A percentile compares a stretch with the other conserved stretches of the same genome.
These are phyloP conservation scores for Drosophila subpulchrella DNA, from an alignment of 1,140 invertebrate species.

Conservation along the genomic window DNA sequence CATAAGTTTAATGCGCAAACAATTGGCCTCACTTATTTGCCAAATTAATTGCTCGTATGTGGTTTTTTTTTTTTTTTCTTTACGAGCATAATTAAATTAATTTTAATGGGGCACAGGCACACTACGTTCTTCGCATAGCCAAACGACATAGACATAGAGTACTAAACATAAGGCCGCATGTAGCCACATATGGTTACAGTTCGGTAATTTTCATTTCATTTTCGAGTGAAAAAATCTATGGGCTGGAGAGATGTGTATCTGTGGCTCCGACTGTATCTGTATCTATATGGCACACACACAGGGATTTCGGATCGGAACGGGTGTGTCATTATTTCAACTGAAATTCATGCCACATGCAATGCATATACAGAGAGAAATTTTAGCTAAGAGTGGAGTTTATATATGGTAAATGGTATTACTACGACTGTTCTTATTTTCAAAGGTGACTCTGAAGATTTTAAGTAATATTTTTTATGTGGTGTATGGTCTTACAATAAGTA, in stretches of 20 bases:
- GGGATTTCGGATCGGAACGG: conserved; percentile 61
- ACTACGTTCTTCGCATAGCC: conserved; percentile 19
- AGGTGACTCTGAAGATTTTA: too few species aligned
- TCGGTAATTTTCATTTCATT: conserved; percentile 76
- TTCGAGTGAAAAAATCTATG: conserved; percentile 65
- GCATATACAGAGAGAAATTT: conserved; percentile 27
- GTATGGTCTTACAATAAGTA: too few species aligned
- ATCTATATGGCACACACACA: conserved; percentile 29
- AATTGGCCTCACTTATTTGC: conserved; percentile 55
- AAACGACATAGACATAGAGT: conserved; percentile 36
- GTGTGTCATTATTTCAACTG: conserved; percentile 81
- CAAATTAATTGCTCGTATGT: conserved; percentile 52
- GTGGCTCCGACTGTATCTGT: conserved; percentile 24
- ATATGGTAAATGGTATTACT: too few species aligned
- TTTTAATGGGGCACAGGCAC: conserved; percentile 39
- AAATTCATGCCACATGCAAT: conserved; percentile 77
- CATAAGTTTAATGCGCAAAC: conserved; percentile 45
- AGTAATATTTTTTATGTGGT: too few species aligned
- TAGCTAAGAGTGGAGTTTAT: background rate
- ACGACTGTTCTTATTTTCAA: too few species aligned
- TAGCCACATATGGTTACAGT: conserved; percentile 78
- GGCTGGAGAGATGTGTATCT: conserved; percentile 68
- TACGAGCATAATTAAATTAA: conserved; percentile 59
- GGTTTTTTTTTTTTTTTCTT: conserved; percentile 32
- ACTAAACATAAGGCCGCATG: conserved; percentile 56